Base-by-base conservation (phyloP, 2,797 vertebrate genomes). In the Aselliscus stoliczkanus region DNA sequence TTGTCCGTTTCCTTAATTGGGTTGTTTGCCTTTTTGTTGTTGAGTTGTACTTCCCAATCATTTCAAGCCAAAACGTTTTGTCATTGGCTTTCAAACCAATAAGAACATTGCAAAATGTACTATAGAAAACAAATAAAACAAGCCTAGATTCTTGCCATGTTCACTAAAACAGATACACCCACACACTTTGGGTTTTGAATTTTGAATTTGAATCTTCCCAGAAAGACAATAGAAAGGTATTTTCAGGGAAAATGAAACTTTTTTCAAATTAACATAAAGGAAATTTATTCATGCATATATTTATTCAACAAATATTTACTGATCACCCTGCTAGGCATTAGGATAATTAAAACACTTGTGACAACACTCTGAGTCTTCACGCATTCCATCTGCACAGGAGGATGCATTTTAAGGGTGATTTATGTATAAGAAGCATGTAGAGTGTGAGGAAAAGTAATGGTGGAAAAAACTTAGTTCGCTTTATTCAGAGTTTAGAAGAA, bases 51-150 rank as follows among this genome's bases (percentile, higher is more conserved):
- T 31, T 89, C 58, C 11, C 65, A 73, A 80, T 54, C n/a, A 89
- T 89, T 92, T 95, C 79, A 67, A 92, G n/a, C 7, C 47, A 88
- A 93, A 81, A 56, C 47, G 8, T 50, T 82, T 87, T 87, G 10
- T 54, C n/a, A 54, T 21, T 88, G 23, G 44, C 17, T 52, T 77
- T 88, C 27, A 91, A 96, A 89, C 5, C 37, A 86, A 65, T 81
- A 31, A 76, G 3, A 88, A 73, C 72, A 13, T 29, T 85, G 29
- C 37, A 86, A 84, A 91, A 85, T 81, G 17, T 29, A 10, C 21
- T 23, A 27, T 44, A 37, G 11, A 77, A 60, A 72, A 75, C 54
- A 92, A 77, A 83, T 1, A 62, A 85, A 79, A 39, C 50, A 91
- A 77, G 65, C 64, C 58, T 75, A 37, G 25, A 70, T n/a, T 21